Conservation (phyloP, 1,140 invertebrate genomes). For the Chionoecetes opilio region DNA sequence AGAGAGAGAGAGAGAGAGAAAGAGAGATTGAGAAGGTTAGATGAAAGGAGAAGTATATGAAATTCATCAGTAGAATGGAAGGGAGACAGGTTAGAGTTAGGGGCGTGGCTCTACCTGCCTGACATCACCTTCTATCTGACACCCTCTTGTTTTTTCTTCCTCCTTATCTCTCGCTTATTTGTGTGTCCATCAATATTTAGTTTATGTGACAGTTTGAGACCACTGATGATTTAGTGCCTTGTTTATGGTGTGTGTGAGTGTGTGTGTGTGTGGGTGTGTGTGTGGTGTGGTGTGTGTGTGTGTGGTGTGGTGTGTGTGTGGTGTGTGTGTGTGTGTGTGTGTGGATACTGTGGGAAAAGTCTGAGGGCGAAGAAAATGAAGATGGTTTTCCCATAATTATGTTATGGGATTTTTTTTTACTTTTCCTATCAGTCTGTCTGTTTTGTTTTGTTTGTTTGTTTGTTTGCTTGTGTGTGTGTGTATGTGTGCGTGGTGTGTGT, state of each 20-base stretch:
- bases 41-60: background rate
- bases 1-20: background rate
- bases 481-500: background rate
- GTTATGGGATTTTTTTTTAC: background rate
- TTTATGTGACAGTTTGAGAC: too few relatives aligned
- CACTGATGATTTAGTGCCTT: too few relatives aligned
- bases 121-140: background rate
- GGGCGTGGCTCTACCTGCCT: background rate
- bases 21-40: background rate
- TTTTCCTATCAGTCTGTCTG: background rate
- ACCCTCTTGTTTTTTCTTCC: background rate
- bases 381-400: background rate
- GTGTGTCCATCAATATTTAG: background rate
- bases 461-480: background rate
- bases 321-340: too few relatives aligned
- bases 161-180: too few relatives aligned
- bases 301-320: too few relatives aligned
- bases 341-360: too few relatives aligned
- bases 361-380: background rate
- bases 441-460: too few relatives aligned
- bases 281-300: too few relatives aligned
- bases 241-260: too few relatives aligned
- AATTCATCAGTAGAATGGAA: slow-evolving; percentile 1
- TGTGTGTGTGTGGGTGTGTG: too few relatives aligned
- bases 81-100: background rate